phyloP scores from a whole-genome alignment of 1,140 invertebrate genomes.

The Tribolium castaneum region DNA sequence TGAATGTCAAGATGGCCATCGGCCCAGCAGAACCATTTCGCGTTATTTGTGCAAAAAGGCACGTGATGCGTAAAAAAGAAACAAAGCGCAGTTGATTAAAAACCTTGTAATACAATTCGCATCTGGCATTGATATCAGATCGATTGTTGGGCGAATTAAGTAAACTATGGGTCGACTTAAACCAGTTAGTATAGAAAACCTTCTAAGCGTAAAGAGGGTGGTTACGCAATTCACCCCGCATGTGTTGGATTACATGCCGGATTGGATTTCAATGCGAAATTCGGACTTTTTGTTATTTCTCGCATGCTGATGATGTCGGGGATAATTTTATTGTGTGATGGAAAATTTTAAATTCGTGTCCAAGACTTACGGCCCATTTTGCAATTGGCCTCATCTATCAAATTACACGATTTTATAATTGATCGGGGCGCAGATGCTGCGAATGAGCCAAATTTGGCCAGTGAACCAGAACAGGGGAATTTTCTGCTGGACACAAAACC shows the following conservation, averaged over 20 bases:
- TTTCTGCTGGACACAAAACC: too few relatives aligned
- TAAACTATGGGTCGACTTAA: conserved; percentile 60
- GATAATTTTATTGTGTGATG: conserved; percentile 3
- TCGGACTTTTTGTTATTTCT: conserved; percentile 31
- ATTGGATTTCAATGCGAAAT: conserved; percentile 54
- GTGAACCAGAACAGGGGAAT: too few relatives aligned
- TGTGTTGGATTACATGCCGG: conserved; percentile 59
- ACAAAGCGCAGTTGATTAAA: conserved; percentile 23
- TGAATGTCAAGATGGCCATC: conserved; percentile 49
- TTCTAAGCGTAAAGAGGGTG: conserved; percentile 60
- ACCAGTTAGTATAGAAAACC: conserved; percentile 61
- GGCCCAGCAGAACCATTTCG: conserved; percentile 14
- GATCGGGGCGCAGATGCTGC: conserved; percentile 34
- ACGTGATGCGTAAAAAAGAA: conserved; percentile 40
- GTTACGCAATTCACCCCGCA: conserved; percentile 58
- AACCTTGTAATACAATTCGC: conserved; percentile 55
- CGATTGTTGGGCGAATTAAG: conserved; percentile 59
- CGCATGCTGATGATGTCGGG: conserved; percentile 17
- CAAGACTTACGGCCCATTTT: conserved; percentile 45
- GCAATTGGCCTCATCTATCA: conserved; percentile 51
- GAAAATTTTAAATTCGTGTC: not conserved
- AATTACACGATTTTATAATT: conserved; percentile 48
- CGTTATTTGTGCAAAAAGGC: conserved; percentile 10
- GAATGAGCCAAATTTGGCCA: not conserved
- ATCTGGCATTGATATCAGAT: conserved; percentile 63